Evolutionary conservation across 2,797 vertebrate genomes (phyloP).

Genomic region (Epinephelus coioides): DNA sequence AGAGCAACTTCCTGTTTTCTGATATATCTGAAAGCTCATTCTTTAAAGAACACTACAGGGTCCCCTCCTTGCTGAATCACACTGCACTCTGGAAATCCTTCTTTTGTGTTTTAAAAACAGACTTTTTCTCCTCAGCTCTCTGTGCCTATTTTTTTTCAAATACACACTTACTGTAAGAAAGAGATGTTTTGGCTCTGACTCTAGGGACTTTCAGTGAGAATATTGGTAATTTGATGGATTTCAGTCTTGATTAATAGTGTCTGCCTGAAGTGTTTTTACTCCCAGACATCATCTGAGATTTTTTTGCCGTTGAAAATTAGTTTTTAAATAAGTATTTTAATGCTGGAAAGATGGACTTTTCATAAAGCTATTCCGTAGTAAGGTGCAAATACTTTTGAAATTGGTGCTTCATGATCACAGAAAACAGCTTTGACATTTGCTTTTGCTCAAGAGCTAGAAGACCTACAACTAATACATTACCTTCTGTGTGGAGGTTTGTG

Average conservation of each 20-base stretch:
- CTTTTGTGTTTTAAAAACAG: neutral
- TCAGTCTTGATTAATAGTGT: conserved; percentile 12
- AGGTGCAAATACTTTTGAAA: no score
- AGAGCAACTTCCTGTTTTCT: conserved; percentile 13
- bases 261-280: neutral
- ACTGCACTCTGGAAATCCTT: conserved; percentile 14
- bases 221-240: conserved; percentile 6
- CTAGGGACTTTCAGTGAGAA: neutral
- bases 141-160: neutral
- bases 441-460: no score
- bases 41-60: conserved; percentile 4
- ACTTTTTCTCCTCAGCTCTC: conserved; percentile 3
- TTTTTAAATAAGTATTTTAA: no score
- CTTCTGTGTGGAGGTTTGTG: no score
- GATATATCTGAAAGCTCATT: conserved; percentile 9
- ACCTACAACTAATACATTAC: no score
- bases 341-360: no score
- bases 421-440: no score
- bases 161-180: neutral
- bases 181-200: conserved; percentile 6
- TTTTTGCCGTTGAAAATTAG: no score
- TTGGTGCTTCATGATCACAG: no score
- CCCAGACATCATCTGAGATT: no score
- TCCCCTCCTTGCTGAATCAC: conserved; percentile 7
- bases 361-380: no score